These are phyloP conservation scores for Megaceryle alcyon DNA, from an alignment of 2,797 vertebrate genomes.

Conservation along the genomic window DNA sequence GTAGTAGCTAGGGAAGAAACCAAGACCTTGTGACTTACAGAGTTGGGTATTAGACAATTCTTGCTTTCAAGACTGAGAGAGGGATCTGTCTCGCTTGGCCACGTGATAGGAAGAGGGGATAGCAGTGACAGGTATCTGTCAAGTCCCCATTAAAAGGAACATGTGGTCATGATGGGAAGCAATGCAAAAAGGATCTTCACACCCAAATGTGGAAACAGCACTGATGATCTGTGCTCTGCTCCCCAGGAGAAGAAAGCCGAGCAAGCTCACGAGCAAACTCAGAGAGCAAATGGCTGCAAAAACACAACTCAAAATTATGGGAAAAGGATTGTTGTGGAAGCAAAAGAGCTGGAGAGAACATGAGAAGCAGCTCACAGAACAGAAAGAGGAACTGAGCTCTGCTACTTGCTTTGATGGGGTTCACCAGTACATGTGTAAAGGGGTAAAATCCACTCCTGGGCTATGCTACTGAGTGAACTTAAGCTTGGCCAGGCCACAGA, in stretches of 20 bases:
- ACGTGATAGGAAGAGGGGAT: neutral
- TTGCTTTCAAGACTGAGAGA: neutral
- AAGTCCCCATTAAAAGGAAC: neutral
- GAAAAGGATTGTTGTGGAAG: neutral
- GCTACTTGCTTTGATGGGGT: neutral
- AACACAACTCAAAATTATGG: neutral
- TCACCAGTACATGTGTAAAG: neutral
- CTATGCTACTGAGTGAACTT: neutral
- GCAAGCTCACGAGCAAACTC: neutral
- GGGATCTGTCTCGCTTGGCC: fast-evolving
- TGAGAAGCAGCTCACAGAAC: neutral
- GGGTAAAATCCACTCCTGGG: neutral
- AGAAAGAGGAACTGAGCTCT: neutral
- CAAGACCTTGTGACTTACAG: neutral
- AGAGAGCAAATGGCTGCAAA: neutral
- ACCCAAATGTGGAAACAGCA: neutral
- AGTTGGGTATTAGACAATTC: neutral
- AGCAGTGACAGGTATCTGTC: neutral
- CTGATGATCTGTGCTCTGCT: neutral
- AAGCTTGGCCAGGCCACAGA: neutral
- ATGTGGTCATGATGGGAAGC: neutral
- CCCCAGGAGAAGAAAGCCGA: neutral
- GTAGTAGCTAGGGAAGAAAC: neutral
- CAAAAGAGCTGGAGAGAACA: neutral
- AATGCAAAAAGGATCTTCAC: neutral